A percentile compares a stretch with the other conserved stretches of the same genome.
phyloP scores from a whole-genome alignment of 2,113 vertebrate species.

The Periophthalmus modestus region DNA sequence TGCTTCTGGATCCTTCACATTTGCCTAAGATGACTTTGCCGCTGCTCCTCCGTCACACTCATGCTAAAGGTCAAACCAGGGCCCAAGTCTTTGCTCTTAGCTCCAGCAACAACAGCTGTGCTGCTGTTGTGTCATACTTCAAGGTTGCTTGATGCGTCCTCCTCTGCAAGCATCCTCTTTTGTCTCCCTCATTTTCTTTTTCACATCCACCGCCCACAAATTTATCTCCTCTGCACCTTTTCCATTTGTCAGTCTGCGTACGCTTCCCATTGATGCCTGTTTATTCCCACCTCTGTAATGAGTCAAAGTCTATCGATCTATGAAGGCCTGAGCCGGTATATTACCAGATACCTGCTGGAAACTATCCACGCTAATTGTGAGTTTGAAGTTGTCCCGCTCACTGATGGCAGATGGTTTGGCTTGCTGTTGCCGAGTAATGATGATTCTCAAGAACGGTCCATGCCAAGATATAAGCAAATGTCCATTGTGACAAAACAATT shows the following conservation, averaged over 20 bases:
- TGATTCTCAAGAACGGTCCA: slow-evolving; percentile 11
- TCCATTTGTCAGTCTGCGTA: slow-evolving; percentile 23
- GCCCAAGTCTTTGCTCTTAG: not conserved
- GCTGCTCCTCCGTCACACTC: slow-evolving; percentile 5
- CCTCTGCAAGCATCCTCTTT: slow-evolving; percentile 1
- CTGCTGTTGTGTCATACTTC: slow-evolving; percentile 15
- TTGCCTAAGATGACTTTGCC: not conserved
- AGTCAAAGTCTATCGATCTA: slow-evolving; percentile 62
- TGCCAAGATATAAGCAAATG: not conserved
- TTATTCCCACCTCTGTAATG: slow-evolving; percentile 53
- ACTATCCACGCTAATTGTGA: slow-evolving; percentile 43
- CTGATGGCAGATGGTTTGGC: slow-evolving; percentile 44
- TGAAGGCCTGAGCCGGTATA: slow-evolving; percentile 54
- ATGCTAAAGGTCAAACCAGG: not conserved
- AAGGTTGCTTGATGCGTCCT: slow-evolving; percentile 25
- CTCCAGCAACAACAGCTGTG: slow-evolving; percentile 1
- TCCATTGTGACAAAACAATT: slow-evolving; percentile 40
- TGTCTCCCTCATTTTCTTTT: slow-evolving; percentile 1
- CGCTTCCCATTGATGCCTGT: slow-evolving; percentile 26
- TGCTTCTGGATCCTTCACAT: not conserved
- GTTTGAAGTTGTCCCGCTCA: slow-evolving; percentile 24
- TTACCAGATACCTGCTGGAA: slow-evolving; percentile 48
- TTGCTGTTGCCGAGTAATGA: slow-evolving; percentile 22
- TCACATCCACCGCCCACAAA: slow-evolving; percentile 22
- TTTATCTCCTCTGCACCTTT: slow-evolving; percentile 14